These are phyloP conservation scores for Penaeus vannamei DNA, from an alignment of 1,140 invertebrate genomes.

Conservation along the genomic window DNA sequence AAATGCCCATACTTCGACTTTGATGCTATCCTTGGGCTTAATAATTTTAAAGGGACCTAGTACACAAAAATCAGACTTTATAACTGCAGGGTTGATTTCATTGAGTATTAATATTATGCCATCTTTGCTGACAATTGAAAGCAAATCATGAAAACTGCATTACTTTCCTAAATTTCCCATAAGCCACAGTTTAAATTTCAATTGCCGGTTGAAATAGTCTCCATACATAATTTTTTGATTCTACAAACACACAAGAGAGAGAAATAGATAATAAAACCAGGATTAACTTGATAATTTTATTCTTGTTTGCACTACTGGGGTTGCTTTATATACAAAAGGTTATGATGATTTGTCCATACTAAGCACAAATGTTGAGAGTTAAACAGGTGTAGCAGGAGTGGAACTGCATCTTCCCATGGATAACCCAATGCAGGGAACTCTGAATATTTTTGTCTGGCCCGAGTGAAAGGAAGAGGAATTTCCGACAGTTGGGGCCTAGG, in stretches of 20 bases:
- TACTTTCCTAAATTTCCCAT: no score
- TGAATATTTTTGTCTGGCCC: constrained; percentile 37
- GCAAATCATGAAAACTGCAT: no score
- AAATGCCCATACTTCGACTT: no score
- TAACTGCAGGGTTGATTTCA: no score
- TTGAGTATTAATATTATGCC: no score
- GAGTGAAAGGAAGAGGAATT: constrained; percentile 26
- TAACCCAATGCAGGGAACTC: constrained; percentile 38
- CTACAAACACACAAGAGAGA: neutral
- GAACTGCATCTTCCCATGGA: constrained; percentile 59
- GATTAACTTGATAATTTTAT: constrained; percentile 60
- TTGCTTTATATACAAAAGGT: constrained; percentile 66
- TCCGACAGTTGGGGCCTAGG: constrained; percentile 23
- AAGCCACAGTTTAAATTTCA: no score
- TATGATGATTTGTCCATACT: constrained; percentile 64
- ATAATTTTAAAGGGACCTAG: no score
- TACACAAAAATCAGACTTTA: no score
- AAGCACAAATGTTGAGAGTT: constrained; percentile 63
- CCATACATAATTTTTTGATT: no score
- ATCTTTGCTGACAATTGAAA: no score
- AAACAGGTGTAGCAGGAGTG: constrained; percentile 62
- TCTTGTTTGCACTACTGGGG: constrained; percentile 66
- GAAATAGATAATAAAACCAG: neutral
- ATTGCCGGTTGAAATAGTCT: no score
- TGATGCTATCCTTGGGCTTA: no score